These are phyloP conservation scores for Pavo muticus DNA, from an alignment of 2,113 vertebrate genomes.

Conservation along the genomic window DNA sequence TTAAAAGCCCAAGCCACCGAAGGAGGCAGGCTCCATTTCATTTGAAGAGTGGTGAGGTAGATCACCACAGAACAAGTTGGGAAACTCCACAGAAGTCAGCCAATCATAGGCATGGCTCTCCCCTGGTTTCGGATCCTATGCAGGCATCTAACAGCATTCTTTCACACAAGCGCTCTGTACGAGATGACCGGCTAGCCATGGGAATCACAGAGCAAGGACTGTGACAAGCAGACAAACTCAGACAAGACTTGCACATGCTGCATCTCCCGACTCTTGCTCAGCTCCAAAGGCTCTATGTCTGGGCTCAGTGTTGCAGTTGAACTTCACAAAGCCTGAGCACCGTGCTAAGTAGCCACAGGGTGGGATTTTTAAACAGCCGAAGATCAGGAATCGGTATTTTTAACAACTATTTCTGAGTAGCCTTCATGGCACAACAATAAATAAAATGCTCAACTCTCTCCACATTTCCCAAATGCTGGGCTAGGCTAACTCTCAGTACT, in stretches of 20 bases:
- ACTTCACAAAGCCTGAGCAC: neutral
- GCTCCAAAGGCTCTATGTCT: neutral
- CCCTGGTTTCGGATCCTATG: neutral
- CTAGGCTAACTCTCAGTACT: neutral
- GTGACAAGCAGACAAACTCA: neutral
- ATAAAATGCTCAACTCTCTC: neutral
- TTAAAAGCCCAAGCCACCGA: neutral
- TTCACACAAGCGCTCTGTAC: neutral
- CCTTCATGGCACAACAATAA: neutral
- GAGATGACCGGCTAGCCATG: neutral
- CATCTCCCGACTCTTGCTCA: neutral
- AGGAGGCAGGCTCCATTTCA: accelerated
- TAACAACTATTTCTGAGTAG: neutral
- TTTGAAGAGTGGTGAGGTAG: neutral
- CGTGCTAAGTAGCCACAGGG: neutral
- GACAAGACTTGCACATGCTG: neutral
- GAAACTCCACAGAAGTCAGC: neutral
- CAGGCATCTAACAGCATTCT: neutral
- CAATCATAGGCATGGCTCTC: neutral
- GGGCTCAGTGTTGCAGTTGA: neutral
- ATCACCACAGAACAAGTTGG: neutral
- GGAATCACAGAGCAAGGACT: neutral
- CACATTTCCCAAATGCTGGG: neutral
- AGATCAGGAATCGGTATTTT: neutral
- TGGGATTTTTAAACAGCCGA: conserved; percentile 9